A percentile compares a stretch with the other conserved stretches of the same genome.
These are phyloP conservation scores for Drosophila rhopaloa DNA, from an alignment of 1,140 invertebrate genomes.

Conservation along the genomic window DNA sequence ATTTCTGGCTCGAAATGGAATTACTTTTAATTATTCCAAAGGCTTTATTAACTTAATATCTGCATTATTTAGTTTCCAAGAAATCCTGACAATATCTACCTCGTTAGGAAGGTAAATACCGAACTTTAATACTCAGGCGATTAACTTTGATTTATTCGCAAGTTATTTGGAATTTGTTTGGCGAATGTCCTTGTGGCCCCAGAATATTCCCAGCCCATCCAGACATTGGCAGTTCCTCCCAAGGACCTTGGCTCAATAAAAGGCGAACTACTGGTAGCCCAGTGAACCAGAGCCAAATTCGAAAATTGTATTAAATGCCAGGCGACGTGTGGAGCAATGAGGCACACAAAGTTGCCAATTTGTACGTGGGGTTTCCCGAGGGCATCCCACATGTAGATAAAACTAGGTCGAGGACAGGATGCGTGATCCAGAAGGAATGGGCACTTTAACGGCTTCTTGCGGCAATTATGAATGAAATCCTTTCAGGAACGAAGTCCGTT, in stretches of 20 bases:
- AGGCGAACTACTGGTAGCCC: conserved; percentile 20
- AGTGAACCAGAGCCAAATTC: conserved; percentile 8
- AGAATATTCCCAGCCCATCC: conserved; percentile 9
- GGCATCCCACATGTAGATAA: conserved; percentile 18
- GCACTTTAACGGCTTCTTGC: conserved; percentile 36
- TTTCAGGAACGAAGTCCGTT: conserved; percentile 36
- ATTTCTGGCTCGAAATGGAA: too few relatives aligned
- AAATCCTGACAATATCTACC: not conserved
- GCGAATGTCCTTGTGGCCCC: conserved; percentile 13
- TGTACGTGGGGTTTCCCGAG: conserved; percentile 48
- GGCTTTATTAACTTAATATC: not conserved
- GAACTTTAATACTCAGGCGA: not conserved
- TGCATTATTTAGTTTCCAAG: too few relatives aligned
- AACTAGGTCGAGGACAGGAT: conserved; percentile 63
- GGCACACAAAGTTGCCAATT: conserved; percentile 34
- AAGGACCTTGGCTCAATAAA: conserved; percentile 33
- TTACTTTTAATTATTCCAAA: not conserved
- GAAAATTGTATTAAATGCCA: conserved; percentile 43
- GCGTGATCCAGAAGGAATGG: conserved; percentile 30
- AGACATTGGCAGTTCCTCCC: conserved; percentile 6
- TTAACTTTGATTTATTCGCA: conserved; percentile 32
- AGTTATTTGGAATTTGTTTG: conserved; percentile 2
- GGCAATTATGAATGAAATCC: conserved; percentile 78
- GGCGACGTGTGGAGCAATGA: conserved; percentile 21
- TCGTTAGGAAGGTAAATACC: not conserved